These are phyloP conservation scores for Triplophysa bombifrons DNA, from an alignment of 2,797 vertebrate genomes.

Conservation along the genomic window DNA sequence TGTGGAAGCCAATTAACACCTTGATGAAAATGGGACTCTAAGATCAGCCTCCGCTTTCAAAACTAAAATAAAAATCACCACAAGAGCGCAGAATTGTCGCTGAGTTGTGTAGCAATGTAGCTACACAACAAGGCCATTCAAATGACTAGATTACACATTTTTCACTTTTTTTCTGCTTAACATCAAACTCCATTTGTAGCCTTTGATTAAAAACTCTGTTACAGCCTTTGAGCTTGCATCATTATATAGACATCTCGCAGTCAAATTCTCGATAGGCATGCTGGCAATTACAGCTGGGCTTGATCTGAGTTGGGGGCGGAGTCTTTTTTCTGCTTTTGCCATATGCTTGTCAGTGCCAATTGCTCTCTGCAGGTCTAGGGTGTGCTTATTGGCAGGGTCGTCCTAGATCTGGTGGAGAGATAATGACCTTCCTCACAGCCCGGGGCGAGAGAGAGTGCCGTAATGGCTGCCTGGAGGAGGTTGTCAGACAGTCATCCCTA, in stretches of 20 bases:
- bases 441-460: slow-evolving; percentile 52
- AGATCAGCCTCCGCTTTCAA: slow-evolving; percentile 1
- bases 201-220: slow-evolving; percentile 6
- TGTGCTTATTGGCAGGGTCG: slow-evolving; percentile 24
- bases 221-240: slow-evolving; percentile 21
- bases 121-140: background rate
- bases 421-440: slow-evolving; percentile 34
- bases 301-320: background rate
- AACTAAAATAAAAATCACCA: slow-evolving; percentile 8
- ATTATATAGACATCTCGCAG: slow-evolving; percentile 3
- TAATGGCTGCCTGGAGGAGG: slow-evolving; percentile 51
- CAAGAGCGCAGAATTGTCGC: slow-evolving; percentile 9
- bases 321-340: slow-evolving; percentile 25
- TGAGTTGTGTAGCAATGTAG: slow-evolving; percentile 1
- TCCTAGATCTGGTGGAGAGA: slow-evolving; percentile 41
- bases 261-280: slow-evolving; percentile 1
- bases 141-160: no score
- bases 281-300: slow-evolving; percentile 34
- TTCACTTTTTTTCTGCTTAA: background rate
- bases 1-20: slow-evolving; percentile 37
- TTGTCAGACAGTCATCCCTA: slow-evolving; percentile 30
- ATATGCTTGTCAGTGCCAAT: slow-evolving; percentile 39
- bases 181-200: background rate
- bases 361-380: slow-evolving; percentile 17
- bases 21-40: slow-evolving; percentile 47